Evolutionary conservation across 2,113 vertebrate species (phyloP), one percentile per base, ranked within the genome.

Genomic region (Dunckerocampus dactyliophorus): DNA sequence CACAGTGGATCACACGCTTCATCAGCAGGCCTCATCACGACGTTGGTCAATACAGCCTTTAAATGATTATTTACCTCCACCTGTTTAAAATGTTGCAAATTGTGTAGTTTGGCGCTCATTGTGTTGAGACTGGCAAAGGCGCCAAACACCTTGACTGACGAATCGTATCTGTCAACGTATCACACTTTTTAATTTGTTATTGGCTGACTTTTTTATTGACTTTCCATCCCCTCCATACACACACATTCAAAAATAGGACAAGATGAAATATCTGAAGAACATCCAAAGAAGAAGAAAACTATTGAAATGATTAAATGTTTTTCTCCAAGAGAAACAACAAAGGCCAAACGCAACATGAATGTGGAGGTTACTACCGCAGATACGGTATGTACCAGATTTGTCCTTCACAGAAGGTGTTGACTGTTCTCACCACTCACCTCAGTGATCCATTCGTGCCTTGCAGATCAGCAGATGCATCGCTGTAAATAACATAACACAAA

Each of bases 161-260:
- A 68, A 62, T 77, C 49, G 31, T 66, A 72, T 78, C 60, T 53
- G 58, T 69, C 48, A n/a, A 61, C 59, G 74, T 52, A 84, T 86
- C 69, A 82, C 83, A 85, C 82, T 69, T 75, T 80, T 87, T 87
- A 86, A 85, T 88, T 79, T 85, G 72, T 85, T 87, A 87, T 89
- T 20, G 79, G 84, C 87, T 79, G 39, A 6, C 74, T 59, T 74
- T 62, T 64, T 75, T 69, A 63, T 51, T 56, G 65, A 43, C 47
- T 34, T 64, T 60, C 53, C n/a, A 45, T 48, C 74, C 68, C 49
- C 53, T 47, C 55, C 13, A 37, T 14, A 64, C 56, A 59, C 55
- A 56, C 69, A 54, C 22, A 47, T 46, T 64, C 63, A 66, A 72
- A 74, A 83, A 79, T 61, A 71, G 64, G 62, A 31, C 16, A 62